Base-by-base conservation (phyloP, 2,113 vertebrate species). In the Thamnaconus septentrionalis region DNA sequence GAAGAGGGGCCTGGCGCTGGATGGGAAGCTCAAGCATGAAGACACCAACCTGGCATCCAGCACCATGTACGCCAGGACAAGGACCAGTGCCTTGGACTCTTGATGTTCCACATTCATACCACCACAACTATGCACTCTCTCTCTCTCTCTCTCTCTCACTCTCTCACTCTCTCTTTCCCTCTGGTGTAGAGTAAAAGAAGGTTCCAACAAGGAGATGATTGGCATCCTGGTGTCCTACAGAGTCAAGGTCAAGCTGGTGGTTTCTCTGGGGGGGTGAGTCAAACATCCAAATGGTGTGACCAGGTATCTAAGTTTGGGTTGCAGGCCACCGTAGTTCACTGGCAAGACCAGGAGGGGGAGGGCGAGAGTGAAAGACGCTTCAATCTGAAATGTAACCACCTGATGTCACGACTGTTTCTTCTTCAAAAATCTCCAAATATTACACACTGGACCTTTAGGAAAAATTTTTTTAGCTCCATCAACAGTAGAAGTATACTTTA, bases 1-100 rank as follows among this genome's bases (percentile, higher is more conserved):
- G 79, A 95, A 95, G 79, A 87, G 93, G 3, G 94, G 94, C 10
- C 89, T 95, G 4, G 94, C 94, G 3, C 80, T 95, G 59, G 94
- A 95, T 0, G 94, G 94, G 57, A 93, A 94, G 46, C 92, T 95
- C 8, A 95, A 94, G 63, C 94, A 95, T 0, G 93, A 95, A 76
- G 94, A 95, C 88, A 95, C 94, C 79, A 95, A 95, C 85, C 81
- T 95, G 83, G 94, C 94, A 9, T 95, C 94, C 64, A 94, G 92
- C 85, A 94, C 93, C 81, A 94, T 94, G 94, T 94, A 83, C n/a
- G 10, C 40, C 62, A 47, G 51, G 8, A 56, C 6, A 57, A 47
- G 47, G 7, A 42, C 6, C 7, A 10, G 4, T 11, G 48, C 2
- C 48, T 50, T 50, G 2, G 3, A 50, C 9, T 49, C 10, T 5